Evolutionary conservation across 2,797 vertebrate species (phyloP), one percentile per base, ranked within the genome.

Genomic region (Tolypeutes matacus): DNA sequence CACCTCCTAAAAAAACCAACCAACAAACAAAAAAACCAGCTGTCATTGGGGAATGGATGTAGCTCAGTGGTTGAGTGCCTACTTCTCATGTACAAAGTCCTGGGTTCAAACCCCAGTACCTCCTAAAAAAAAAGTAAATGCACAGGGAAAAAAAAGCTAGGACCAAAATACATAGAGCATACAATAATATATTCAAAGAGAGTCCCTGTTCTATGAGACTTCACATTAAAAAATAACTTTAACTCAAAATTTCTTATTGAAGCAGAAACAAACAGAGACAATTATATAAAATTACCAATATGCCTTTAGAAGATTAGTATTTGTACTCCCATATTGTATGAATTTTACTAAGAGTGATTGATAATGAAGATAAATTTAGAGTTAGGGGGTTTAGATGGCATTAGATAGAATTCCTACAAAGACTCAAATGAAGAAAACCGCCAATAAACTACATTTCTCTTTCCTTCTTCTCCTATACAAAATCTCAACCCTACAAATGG

Each of bases 381-480:
- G 82, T 64, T 81, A 89, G 58, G 60, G n/a, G 25, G 72, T 60
- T 58, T 96, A 5, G 27, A 58, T 67, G 17, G 3, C 81, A 85
- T 65, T 12, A 94, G 34, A 82, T 53, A 87, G 64, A 72, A 88
- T 88, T 83, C 89, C 89, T 7, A 94, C 20, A 67, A 64, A 89
- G 29, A 67, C 46, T 85, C 46, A 72, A 85, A 86, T 49, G 39
- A 80, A 78, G 17, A 92, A 46, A 46, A 46, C 5, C 46, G 2
- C 11, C 46, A 46, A 46, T 46, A 46, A 90, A 82, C 9, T 9
- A 34, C 76, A 90, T 53, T 78, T 64, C 42, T 91, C 58, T 67
- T 72, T 9, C 46, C 31, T 90, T 64, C 73, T 77, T 64, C 73
- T 77, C 62, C 46, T 11, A 91, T 51, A 17, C 2, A 72, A 39